Base-by-base conservation (phyloP, 2,113 vertebrate species). In the Plotosus lineatus region DNA sequence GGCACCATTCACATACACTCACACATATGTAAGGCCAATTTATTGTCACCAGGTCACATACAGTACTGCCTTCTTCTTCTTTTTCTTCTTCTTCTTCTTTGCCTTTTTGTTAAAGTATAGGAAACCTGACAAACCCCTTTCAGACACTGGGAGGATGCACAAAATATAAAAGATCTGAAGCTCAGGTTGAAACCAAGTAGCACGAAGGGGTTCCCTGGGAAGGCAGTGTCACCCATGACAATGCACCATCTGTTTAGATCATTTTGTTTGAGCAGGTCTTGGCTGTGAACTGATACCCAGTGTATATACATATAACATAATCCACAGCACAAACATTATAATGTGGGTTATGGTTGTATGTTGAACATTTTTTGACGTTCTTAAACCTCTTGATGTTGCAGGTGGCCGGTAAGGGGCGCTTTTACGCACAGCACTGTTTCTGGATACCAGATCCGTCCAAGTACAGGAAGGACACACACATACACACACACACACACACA, bases 401-500 rank as follows among this genome's bases (percentile, higher is more conserved):
- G 46, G 28, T 44, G 21, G 17, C 42, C 83, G 42, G 68, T 77
- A 78, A 79, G 63, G 19, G 68, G 69, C 53, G 69, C 77, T 8
- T 4, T 21, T 50, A 23, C 21, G 14, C 19, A 80, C 12, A 36
- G 66, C 17, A 51, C 81, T 42, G 58, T 38, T 63, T 61, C 73
- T 71, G 50, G 46, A 40, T 21, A 79, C 65, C 75, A 68, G 28
- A 71, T 71, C 65, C 1, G 36, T 55, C 63, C 63, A 79, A 53
- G n/a, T 31, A 26, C 61, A 55, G 15, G 19, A 33, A 5, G 15
- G 19, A 4, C 36, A n/a, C 61, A 15, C 19, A 3, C 28, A 3
- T 19, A 2, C 33, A 3, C 38, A 31, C 66, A 31, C 66, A 9
- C 66, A 26, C n/a, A n/a, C 12, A 60, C 28, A 31, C 56, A 15